Percentiles rank a stretch among this genome's conserved stretches.
phyloP scores from a whole-genome alignment of 2,797 vertebrate species.

The Etheostoma nigrum region DNA sequence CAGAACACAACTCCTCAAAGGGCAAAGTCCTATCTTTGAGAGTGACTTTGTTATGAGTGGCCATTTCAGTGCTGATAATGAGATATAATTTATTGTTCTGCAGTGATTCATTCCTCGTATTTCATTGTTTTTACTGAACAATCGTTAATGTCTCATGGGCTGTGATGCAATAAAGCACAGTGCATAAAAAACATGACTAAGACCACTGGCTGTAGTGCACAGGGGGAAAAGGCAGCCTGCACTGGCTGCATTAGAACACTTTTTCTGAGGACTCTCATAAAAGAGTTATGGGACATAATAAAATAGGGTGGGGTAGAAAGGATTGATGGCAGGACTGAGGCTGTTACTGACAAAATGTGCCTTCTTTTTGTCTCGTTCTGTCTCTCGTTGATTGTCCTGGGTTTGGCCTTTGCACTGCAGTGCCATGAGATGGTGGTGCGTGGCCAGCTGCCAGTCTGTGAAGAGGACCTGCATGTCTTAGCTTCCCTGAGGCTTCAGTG shows the following conservation, averaged over 20 bases:
- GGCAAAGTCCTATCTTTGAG: slow-evolving; percentile 3
- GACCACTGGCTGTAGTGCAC: slow-evolving; percentile 60
- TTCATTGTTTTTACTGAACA: slow-evolving; percentile 59
- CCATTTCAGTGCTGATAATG: slow-evolving; percentile 36
- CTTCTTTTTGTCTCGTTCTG: slow-evolving; percentile 21
- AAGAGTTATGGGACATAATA: slow-evolving; percentile 70
- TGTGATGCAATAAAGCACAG: slow-evolving; percentile 66
- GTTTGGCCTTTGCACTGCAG: slow-evolving; percentile 67
- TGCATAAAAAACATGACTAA: slow-evolving; percentile 70
- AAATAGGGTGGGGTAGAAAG: slow-evolving; percentile 68
- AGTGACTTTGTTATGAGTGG: slow-evolving; percentile 11
- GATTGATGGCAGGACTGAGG: slow-evolving; percentile 58
- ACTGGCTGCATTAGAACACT: slow-evolving; percentile 64
- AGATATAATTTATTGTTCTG: slow-evolving; percentile 48
- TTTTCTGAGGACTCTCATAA: slow-evolving; percentile 74
- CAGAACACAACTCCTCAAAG: slow-evolving; percentile 20
- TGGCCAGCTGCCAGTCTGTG: slow-evolving; percentile 89
- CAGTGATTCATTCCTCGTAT: slow-evolving; percentile 49
- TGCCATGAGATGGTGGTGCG: slow-evolving; percentile 93
- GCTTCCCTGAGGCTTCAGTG: slow-evolving; percentile 92
- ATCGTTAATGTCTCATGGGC: slow-evolving; percentile 57
- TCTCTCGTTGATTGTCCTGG: slow-evolving; percentile 30
- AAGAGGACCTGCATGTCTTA: slow-evolving; percentile 90
- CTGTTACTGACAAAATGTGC: slow-evolving; percentile 54
- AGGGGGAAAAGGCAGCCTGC: slow-evolving; percentile 60